Evolutionary conservation across 1,140 invertebrate genomes (phyloP).

Genomic region (Ceratosolen fusciceps): DNA sequence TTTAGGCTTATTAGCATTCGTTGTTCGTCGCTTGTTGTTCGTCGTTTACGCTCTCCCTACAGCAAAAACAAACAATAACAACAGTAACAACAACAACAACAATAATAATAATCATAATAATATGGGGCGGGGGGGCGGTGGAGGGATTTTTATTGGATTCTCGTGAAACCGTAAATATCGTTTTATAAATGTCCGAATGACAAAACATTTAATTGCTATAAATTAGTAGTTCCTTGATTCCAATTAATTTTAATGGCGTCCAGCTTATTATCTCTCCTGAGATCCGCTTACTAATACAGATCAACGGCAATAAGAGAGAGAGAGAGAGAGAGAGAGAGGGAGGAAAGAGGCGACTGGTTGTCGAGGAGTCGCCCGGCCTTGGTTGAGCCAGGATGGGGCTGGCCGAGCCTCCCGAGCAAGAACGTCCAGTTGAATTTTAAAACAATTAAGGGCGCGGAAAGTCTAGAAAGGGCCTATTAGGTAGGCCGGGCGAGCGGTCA

Average conservation of each 20-base stretch:
- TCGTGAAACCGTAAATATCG: neutral
- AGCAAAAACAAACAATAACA: too few relatives aligned
- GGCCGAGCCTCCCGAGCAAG: neutral
- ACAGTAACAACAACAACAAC: too few relatives aligned
- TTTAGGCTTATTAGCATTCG: neutral
- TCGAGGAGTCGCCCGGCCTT: neutral
- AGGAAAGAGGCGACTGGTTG: neutral
- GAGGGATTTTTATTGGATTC: neutral
- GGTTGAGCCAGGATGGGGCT: neutral
- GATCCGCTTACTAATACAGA: neutral
- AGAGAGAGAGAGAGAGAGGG: neutral
- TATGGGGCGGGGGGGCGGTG: too few relatives aligned
- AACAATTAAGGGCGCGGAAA: conserved; percentile 23
- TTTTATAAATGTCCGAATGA: conserved; percentile 10
- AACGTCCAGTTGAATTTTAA: conserved; percentile 6
- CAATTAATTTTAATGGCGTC: conserved; percentile 13
- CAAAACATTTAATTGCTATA: conserved; percentile 19
- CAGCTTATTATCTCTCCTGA: conserved; percentile 10
- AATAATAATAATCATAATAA: too few relatives aligned
- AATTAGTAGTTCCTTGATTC: conserved; percentile 14
- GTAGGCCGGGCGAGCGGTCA: neutral
- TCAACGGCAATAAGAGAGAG: neutral
- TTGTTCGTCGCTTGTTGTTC: too few relatives aligned
- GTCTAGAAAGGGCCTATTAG: neutral
- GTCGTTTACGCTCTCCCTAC: too few relatives aligned